Evolutionary conservation across 2,113 vertebrate species (phyloP).

Genomic region (Porphyrio hochstetteri): DNA sequence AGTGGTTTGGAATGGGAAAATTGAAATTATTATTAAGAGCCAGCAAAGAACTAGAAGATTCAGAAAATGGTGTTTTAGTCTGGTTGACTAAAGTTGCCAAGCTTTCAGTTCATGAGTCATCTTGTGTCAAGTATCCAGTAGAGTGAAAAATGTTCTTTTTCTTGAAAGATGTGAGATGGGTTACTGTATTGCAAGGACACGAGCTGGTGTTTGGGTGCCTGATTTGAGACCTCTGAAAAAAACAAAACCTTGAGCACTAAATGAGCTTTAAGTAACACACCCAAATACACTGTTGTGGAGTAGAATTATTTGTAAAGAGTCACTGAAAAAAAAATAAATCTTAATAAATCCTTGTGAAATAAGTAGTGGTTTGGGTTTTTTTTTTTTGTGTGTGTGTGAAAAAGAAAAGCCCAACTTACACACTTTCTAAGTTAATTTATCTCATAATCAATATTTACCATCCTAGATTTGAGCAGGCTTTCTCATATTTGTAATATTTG

Average conservation of each 20-base stretch:
- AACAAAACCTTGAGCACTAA: background rate
- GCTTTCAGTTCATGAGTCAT: background rate
- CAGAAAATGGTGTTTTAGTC: background rate
- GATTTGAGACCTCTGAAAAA: background rate
- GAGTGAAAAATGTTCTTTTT: background rate
- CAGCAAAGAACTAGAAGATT: background rate
- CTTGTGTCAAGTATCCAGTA: background rate
- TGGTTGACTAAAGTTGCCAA: background rate
- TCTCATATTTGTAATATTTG: background rate
- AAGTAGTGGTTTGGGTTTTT: background rate
- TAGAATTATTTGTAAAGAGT: background rate
- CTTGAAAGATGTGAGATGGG: background rate
- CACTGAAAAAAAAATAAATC: background rate
- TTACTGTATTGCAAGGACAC: background rate
- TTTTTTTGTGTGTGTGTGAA: background rate
- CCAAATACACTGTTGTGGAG: background rate
- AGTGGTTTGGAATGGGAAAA: background rate
- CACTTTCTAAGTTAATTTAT: background rate
- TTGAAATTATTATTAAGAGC: background rate
- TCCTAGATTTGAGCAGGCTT: background rate
- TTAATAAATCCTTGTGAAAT: background rate
- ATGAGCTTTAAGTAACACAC: background rate
- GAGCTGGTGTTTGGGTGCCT: background rate
- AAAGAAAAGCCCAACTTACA: background rate
- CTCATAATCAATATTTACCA: background rate